Evolutionary conservation across 1,140 invertebrate species (phyloP).

Genomic region (Calephelis nemesis): DNA sequence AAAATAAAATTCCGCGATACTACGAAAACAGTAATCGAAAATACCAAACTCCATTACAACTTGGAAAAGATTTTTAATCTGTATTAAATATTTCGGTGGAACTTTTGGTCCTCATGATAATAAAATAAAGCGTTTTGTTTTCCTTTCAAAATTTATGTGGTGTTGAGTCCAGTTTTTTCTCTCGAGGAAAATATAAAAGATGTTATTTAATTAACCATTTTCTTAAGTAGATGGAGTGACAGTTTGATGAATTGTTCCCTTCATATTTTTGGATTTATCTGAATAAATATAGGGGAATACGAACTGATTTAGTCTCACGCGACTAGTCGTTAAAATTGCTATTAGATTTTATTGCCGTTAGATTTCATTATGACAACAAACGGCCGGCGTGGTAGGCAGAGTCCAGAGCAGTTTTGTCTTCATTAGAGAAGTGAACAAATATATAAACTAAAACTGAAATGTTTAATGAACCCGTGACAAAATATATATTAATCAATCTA

Average conservation of each 20-base stretch:
- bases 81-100: not conserved
- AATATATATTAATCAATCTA: too few species aligned
- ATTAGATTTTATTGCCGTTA: too few species aligned
- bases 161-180: not conserved
- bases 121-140: slow-evolving; percentile 3
- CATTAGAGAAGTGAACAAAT: too few species aligned
- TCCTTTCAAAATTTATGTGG: not conserved
- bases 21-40: too few species aligned
- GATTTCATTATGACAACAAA: too few species aligned
- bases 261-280: slow-evolving; percentile 7
- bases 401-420: too few species aligned
- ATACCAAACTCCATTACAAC: too few species aligned
- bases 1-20: too few species aligned
- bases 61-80: not conserved
- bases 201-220: slow-evolving; percentile 16
- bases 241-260: slow-evolving; percentile 20
- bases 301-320: not conserved
- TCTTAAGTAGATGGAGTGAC: slow-evolving; percentile 11
- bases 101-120: not conserved
- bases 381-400: too few species aligned
- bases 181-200: not conserved
- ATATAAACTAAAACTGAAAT: too few species aligned
- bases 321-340: not conserved
- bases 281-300: not conserved
- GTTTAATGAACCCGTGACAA: too few species aligned